Evolutionary conservation across 2,888 invertebrate genomes (phyloP).

Genomic region (Teleogryllus oceanicus): DNA sequence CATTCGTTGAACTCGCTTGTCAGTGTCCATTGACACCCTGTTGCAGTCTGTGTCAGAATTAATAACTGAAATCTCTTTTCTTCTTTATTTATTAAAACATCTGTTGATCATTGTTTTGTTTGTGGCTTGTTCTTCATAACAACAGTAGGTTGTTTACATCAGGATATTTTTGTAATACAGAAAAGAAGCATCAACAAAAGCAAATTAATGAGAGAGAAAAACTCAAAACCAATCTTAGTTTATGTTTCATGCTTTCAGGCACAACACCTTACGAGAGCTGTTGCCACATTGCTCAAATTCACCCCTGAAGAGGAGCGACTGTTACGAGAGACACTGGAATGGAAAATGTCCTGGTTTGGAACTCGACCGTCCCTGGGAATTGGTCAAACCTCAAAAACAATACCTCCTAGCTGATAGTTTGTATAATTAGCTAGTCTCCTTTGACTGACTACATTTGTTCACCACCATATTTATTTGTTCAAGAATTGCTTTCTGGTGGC

Average conservation of each 20-base stretch:
- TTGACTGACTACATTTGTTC: neutral
- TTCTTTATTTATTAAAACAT: too few species aligned
- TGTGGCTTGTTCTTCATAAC: too few species aligned
- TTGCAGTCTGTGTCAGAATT: too few species aligned
- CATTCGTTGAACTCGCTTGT: too few species aligned
- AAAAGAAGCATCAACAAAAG: too few species aligned
- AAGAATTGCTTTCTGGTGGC: neutral
- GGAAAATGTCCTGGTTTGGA: constrained; percentile 72
- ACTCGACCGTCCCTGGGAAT: constrained; percentile 53
- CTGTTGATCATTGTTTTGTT: too few species aligned
- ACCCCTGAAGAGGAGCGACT: constrained; percentile 83
- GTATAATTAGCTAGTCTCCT: neutral
- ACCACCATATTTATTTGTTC: neutral
- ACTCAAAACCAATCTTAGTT: constrained; percentile 18
- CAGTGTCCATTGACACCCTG: too few species aligned
- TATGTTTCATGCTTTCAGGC: constrained; percentile 59
- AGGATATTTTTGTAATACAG: too few species aligned
- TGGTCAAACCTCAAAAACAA: constrained; percentile 54
- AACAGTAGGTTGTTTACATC: too few species aligned
- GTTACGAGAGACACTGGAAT: constrained; percentile 72
- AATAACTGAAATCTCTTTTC: too few species aligned
- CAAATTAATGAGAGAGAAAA: too few species aligned
- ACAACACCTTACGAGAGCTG: constrained; percentile 82
- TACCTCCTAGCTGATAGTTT: constrained; percentile 57
- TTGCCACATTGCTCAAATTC: constrained; percentile 77